Evolutionary conservation across 2,113 vertebrate species (phyloP), one percentile per base, ranked within the genome.

Genomic region (Rhea pennata): DNA sequence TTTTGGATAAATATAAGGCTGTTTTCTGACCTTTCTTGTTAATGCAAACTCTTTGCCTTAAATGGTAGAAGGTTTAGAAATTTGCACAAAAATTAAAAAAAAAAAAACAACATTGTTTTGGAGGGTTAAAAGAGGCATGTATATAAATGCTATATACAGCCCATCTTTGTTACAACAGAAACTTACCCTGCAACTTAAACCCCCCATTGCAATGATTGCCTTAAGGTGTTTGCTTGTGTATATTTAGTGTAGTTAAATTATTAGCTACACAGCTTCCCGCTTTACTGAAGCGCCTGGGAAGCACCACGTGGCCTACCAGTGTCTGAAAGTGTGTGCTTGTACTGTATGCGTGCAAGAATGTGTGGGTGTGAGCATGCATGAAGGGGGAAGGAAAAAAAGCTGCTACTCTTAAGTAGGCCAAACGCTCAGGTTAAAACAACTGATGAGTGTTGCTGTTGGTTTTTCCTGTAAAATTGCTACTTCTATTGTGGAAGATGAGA

Each of bases 221-320:
- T 99, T 98, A 98, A 98, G 97, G 97, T 98, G 98, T 98, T 98
- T 96, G 90, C 90, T 97, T 96, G 95, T 98, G 97, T 98, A 92
- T 98, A 96, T 95, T 94, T 95, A 84, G 87, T 94, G 96, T 97
- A 95, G 96, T 90, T 94, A 97, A 87, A 93, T 95, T 67, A 90
- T 97, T 96, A 95, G 87, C 97, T 97, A 75, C 97, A 95, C 95
- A 56, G 93, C 97, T 97, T 98, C 93, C 97, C 88, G 50, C 96
- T 94, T 92, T 92, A 91, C 85, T 40, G 53, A 83, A 97, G 95
- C 94, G 91, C 74, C 83, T 56, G 98, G 98, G 98, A 97, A 98
- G 98, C 96, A 97, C 97, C 94, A 78, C 94, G 95, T 97, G 98
- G 98, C 98, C 98, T 98, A 96, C 97, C 95, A 27, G 97, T 95